phyloP scores from a whole-genome alignment of 1,140 invertebrate genomes.

The Bilobella aurantiaca region DNA sequence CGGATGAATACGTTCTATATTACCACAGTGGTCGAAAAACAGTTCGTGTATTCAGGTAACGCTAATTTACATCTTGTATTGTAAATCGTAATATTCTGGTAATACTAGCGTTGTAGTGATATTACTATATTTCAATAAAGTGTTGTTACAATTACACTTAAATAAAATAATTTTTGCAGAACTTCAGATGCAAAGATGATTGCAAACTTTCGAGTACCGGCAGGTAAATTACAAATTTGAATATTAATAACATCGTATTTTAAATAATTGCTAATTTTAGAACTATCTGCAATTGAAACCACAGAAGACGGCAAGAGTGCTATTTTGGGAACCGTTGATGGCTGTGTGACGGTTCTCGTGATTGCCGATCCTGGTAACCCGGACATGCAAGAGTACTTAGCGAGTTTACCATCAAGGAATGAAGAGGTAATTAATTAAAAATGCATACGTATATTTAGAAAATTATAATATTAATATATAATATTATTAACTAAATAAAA shows the following conservation, averaged over 20 bases:
- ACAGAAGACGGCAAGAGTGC: slow-evolving; percentile 69
- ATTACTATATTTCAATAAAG: too few species aligned
- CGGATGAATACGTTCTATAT: slow-evolving; percentile 90
- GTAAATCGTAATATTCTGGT: too few species aligned
- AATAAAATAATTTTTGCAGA: slow-evolving; percentile 42
- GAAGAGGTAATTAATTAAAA: slow-evolving; percentile 56
- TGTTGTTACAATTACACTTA: slow-evolving; percentile 31
- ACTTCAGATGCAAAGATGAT: slow-evolving; percentile 76
- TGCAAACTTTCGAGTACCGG: slow-evolving; percentile 83
- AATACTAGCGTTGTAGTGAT: too few species aligned
- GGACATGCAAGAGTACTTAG: slow-evolving; percentile 55
- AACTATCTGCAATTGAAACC: slow-evolving; percentile 73
- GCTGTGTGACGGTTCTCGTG: slow-evolving; percentile 80
- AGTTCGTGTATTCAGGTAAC: slow-evolving; percentile 72
- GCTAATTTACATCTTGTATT: slow-evolving; percentile 18
- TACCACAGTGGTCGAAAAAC: slow-evolving; percentile 92
- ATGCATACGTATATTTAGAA: too few species aligned
- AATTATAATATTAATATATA: too few species aligned
- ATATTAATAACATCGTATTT: not conserved
- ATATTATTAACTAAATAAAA: too few species aligned
- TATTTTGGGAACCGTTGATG: slow-evolving; percentile 83
- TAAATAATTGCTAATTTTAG: slow-evolving; percentile 37
- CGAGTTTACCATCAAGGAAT: slow-evolving; percentile 57
- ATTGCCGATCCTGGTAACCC: slow-evolving; percentile 67
- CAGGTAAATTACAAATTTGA: slow-evolving; percentile 37